Conservation (phyloP, 2,888 invertebrate species). For the Asteroscopus sphinx region DNA sequence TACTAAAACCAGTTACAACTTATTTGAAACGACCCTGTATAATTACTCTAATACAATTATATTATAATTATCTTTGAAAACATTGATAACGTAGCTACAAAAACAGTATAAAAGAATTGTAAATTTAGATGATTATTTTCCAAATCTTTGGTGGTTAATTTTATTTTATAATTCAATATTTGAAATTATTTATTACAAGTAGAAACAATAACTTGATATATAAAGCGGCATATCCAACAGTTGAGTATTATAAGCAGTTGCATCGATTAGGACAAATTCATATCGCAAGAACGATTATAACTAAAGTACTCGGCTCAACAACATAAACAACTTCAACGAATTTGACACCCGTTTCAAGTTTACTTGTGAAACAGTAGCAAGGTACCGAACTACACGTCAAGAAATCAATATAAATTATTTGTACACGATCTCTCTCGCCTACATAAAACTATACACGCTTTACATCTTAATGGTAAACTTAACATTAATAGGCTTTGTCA, state of each 20-base stretch:
- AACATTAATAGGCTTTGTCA: constrained; percentile 89
- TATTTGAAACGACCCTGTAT: constrained; percentile 57
- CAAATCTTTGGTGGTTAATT: constrained; percentile 76
- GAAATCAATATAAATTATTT: constrained; percentile 81
- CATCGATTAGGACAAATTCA: constrained; percentile 64
- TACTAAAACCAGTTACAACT: constrained; percentile 57
- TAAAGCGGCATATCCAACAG: constrained; percentile 53
- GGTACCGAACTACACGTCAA: constrained; percentile 58
- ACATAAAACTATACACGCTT: constrained; percentile 81
- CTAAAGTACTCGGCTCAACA: constrained; percentile 70
- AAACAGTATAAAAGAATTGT: constrained; percentile 47
- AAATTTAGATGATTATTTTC: constrained; percentile 60
- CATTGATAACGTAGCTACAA: constrained; percentile 44
- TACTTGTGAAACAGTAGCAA: constrained; percentile 46
- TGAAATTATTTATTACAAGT: constrained; percentile 37
- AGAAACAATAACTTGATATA: constrained; percentile 43
- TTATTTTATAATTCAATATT: constrained; percentile 55
- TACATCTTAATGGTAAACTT: constrained; percentile 86
- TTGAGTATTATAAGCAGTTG: constrained; percentile 68
- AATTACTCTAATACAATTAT: constrained; percentile 54
- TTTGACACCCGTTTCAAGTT: constrained; percentile 61
- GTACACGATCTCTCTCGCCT: constrained; percentile 83
- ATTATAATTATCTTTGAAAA: constrained; percentile 50
- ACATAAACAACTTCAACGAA: constrained; percentile 67
- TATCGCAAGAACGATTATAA: constrained; percentile 63